Conservation (phyloP, 1,140 invertebrate species). For the Sinonovacula constricta region DNA sequence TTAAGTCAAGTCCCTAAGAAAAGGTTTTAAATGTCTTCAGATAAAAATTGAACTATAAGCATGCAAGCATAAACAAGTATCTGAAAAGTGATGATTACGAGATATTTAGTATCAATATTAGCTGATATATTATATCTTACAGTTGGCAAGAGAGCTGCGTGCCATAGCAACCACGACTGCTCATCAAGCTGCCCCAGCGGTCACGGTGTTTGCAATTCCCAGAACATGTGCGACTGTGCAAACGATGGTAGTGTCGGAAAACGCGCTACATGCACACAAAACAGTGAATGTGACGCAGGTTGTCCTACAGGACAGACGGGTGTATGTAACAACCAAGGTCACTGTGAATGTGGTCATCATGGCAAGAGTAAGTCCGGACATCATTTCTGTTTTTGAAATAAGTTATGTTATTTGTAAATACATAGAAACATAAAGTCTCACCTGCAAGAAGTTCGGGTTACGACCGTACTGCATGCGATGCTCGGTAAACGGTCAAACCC, state of each 20-base stretch:
- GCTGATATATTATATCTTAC: too few relatives aligned
- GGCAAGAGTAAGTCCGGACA: too few relatives aligned
- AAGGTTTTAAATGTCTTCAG: background rate
- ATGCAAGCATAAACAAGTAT: background rate
- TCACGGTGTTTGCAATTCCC: background rate
- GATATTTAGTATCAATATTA: too few relatives aligned
- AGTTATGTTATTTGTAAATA: too few relatives aligned
- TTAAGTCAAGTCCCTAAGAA: background rate
- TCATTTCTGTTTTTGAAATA: too few relatives aligned
- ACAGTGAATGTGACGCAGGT: background rate
- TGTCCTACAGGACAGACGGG: background rate
- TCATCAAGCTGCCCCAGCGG: background rate
- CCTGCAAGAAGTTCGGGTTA: too few relatives aligned
- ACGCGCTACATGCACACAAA: background rate
- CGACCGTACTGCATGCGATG: too few relatives aligned
- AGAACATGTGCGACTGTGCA: background rate
- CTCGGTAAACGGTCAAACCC: too few relatives aligned
- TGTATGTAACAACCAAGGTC: background rate
- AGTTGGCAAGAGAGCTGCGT: background rate
- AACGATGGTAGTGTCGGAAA: background rate
- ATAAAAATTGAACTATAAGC: background rate
- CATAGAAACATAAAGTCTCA: too few relatives aligned
- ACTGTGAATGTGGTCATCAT: background rate
- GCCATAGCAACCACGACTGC: background rate
- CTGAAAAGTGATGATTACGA: background rate